These are phyloP conservation scores for Trinectes maculatus DNA, from an alignment of 2,113 vertebrate genomes.

Conservation along the genomic window DNA sequence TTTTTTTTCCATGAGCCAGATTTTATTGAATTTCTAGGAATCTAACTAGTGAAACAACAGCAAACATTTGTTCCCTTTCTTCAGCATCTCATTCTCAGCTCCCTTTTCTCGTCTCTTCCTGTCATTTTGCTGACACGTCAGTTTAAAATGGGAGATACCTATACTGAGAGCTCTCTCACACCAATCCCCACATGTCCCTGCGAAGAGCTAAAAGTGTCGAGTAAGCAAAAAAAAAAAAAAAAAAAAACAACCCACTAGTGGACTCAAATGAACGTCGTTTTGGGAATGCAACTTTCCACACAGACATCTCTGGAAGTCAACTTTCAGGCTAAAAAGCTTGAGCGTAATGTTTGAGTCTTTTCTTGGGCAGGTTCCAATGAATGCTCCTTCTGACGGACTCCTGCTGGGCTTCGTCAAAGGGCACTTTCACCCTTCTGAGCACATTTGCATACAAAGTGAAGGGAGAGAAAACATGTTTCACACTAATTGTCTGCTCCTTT, in stretches of 20 bases:
- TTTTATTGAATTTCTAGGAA: conserved; percentile 2
- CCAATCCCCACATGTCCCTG: conserved; percentile 41
- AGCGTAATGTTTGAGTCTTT: conserved; percentile 50
- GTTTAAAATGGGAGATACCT: conserved; percentile 31
- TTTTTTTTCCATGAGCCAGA: neutral
- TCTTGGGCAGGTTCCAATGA: conserved; percentile 67
- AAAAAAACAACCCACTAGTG: conserved; percentile 27
- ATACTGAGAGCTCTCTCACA: conserved; percentile 24
- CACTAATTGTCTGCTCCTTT: conserved; percentile 84
- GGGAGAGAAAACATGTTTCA: conserved; percentile 83
- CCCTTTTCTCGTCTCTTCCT: conserved; percentile 7
- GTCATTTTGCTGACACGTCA: conserved; percentile 58
- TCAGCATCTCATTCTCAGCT: conserved; percentile 27
- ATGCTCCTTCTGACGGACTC: conserved; percentile 70
- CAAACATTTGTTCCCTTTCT: neutral
- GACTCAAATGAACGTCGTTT: conserved; percentile 55
- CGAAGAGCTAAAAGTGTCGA: conserved; percentile 39
- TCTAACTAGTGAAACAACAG: conserved; percentile 22
- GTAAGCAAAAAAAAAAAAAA: conserved; percentile 42
- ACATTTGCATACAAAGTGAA: conserved; percentile 87
- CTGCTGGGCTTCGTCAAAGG: conserved; percentile 79
- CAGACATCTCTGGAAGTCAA: conserved; percentile 63
- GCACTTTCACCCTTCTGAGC: conserved; percentile 80
- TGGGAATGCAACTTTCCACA: conserved; percentile 56
- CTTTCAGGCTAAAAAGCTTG: conserved; percentile 50